Percentiles rank a stretch among this genome's conserved stretches.
Evolutionary conservation across 1,140 invertebrate species (phyloP).

Genomic region (Drosophila gunungcola): DNA sequence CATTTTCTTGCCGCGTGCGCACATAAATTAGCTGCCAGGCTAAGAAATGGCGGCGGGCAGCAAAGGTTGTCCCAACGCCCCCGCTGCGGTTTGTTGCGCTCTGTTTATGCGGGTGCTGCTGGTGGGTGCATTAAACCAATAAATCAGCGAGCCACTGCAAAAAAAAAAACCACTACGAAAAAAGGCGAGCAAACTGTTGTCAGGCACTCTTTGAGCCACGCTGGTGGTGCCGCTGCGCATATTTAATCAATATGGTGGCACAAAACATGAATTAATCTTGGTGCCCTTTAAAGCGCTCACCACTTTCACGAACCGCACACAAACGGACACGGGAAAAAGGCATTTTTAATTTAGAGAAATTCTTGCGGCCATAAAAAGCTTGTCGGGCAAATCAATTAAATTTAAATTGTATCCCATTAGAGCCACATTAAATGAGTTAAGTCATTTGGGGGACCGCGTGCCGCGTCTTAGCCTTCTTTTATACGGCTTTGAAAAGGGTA

Average conservation of each 20-base stretch:
- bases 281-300: slow-evolving; percentile 58
- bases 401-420: slow-evolving; percentile 83
- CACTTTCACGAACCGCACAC: slow-evolving; percentile 30
- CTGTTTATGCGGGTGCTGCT: slow-evolving; percentile 75
- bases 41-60: slow-evolving; percentile 77
- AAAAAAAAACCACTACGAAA: slow-evolving; percentile 5
- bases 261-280: slow-evolving; percentile 77
- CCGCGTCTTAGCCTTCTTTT: slow-evolving; percentile 69
- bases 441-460: slow-evolving; percentile 64
- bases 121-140: slow-evolving; percentile 79
- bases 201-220: slow-evolving; percentile 60
- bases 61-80: slow-evolving; percentile 65
- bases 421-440: slow-evolving; percentile 82
- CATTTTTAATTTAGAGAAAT: slow-evolving; percentile 79
- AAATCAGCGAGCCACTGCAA: slow-evolving; percentile 72
- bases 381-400: slow-evolving; percentile 80
- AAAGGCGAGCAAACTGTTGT: slow-evolving; percentile 65
- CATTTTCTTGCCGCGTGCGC: slow-evolving; percentile 79
- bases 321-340: slow-evolving; percentile 25
- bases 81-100: slow-evolving; percentile 75
- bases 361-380: slow-evolving; percentile 74
- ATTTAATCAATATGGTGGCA: slow-evolving; percentile 78
- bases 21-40: slow-evolving; percentile 83
- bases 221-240: slow-evolving; percentile 51
- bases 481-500: slow-evolving; percentile 79